Conservation (phyloP, 2,797 vertebrate genomes). For the Geotrypetes seraphini region DNA sequence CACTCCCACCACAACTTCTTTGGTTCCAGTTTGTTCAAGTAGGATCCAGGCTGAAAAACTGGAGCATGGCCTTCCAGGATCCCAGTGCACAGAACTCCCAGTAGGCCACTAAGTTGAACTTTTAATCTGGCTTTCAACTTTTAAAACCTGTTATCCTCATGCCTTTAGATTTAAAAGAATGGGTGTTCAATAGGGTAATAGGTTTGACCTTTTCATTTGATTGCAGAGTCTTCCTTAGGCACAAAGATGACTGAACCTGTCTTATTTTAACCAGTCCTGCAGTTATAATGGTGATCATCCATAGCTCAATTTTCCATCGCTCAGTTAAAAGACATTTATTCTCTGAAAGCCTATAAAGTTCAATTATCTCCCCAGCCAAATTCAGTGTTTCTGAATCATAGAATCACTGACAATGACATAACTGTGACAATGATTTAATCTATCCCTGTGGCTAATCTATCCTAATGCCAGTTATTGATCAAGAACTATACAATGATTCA, state of each 20-base stretch:
- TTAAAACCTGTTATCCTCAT: constrained; percentile 3
- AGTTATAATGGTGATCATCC: not conserved
- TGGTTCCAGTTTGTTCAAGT: too few species aligned
- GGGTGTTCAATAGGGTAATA: constrained; percentile 31
- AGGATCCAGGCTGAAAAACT: too few species aligned
- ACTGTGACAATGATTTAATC: not conserved
- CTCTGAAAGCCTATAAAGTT: not conserved
- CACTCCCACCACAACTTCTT: too few species aligned
- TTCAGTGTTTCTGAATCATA: constrained; percentile 3
- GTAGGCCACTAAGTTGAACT: too few species aligned
- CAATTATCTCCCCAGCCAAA: constrained; percentile 1
- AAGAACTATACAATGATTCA: not conserved
- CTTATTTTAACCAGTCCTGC: constrained; percentile 10
- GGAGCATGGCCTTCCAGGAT: too few species aligned
- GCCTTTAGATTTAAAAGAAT: constrained; percentile 4
- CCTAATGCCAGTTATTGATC: constrained; percentile 14
- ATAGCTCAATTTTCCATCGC: not conserved
- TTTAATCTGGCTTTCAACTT: not conserved
- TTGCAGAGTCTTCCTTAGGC: constrained; percentile 13
- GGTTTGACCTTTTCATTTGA: constrained; percentile 13
- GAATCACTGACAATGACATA: not conserved
- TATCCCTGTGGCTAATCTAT: not conserved
- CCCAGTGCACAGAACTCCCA: too few species aligned
- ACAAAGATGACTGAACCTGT: constrained; percentile 7
- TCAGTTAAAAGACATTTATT: not conserved